Evolutionary conservation across 2,113 vertebrate genomes (phyloP).

Genomic region (Penelope pileata): DNA sequence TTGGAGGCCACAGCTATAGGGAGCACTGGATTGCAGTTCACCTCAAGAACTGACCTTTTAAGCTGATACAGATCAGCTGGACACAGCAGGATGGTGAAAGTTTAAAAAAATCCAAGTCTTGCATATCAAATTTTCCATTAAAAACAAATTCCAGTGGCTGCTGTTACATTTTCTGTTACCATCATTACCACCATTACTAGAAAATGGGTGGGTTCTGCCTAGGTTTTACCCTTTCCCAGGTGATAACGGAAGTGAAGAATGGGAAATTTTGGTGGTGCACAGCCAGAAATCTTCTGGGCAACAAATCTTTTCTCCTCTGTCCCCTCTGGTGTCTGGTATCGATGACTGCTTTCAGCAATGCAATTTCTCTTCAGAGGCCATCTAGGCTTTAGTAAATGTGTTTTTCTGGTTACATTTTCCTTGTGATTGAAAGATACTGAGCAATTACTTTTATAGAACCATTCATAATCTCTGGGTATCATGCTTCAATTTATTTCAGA

Average conservation of each 20-base stretch:
- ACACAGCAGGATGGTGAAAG: background rate
- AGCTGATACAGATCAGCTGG: background rate
- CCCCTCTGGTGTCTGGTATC: background rate
- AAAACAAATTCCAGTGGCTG: background rate
- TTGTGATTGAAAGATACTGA: conserved; percentile 22
- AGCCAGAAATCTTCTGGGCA: background rate
- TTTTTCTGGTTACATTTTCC: conserved; percentile 24
- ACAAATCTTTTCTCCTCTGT: background rate
- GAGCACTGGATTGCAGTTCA: background rate
- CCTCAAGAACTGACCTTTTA: background rate
- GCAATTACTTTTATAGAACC: conserved; percentile 2
- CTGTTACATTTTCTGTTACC: background rate
- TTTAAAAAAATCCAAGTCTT: background rate
- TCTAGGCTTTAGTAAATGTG: background rate
- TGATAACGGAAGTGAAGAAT: background rate
- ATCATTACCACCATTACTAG: background rate
- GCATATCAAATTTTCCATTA: background rate
- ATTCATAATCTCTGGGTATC: conserved; percentile 27
- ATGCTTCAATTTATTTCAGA: background rate
- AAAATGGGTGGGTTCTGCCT: background rate
- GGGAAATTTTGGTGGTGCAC: background rate
- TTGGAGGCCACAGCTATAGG: background rate
- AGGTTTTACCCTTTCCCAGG: background rate
- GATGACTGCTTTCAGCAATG: background rate
- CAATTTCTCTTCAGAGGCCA: background rate